Evolutionary conservation across 2,797 vertebrate species (phyloP).

Genomic region (Denticeps clupeoides): DNA sequence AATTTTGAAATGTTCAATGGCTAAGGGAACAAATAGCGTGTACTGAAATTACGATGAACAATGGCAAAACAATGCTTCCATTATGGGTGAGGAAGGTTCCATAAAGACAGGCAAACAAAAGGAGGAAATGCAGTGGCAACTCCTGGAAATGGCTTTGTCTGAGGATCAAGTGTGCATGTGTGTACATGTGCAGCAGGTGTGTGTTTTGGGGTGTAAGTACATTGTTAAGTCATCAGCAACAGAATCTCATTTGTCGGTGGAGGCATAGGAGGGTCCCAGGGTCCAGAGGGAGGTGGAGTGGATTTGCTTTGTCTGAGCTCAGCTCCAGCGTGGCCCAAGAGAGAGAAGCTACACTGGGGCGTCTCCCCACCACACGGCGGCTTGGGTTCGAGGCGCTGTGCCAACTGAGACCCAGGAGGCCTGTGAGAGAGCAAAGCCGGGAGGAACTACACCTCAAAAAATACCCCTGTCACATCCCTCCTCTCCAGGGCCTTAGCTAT

Average conservation of each 20-base stretch:
- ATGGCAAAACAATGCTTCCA: slow-evolving; percentile 35
- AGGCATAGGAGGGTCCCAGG: slow-evolving; percentile 7
- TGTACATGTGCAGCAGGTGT: neutral
- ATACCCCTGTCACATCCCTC: too few relatives aligned
- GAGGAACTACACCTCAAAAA: too few relatives aligned
- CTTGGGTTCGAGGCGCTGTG: neutral
- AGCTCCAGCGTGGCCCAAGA: slow-evolving; percentile 22
- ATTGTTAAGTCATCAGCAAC: slow-evolving; percentile 36
- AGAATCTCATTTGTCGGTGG: slow-evolving; percentile 30
- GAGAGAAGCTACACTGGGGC: slow-evolving; percentile 28
- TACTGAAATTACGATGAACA: slow-evolving; percentile 47
- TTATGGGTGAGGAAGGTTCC: slow-evolving; percentile 36
- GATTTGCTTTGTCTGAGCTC: slow-evolving; percentile 37
- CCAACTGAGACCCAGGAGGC: slow-evolving; percentile 38
- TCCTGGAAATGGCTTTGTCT: slow-evolving; percentile 45
- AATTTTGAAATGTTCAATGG: slow-evolving; percentile 34
- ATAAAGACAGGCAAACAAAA: slow-evolving; percentile 42
- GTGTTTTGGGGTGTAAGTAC: slow-evolving; percentile 9
- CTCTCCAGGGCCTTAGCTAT: too few relatives aligned
- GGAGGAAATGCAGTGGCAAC: slow-evolving; percentile 26
- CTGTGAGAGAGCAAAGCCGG: too few relatives aligned
- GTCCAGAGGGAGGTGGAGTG: slow-evolving; percentile 29
- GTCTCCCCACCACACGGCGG: slow-evolving; percentile 25
- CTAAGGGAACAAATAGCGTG: slow-evolving; percentile 39
- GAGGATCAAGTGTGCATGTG: slow-evolving; percentile 30